A percentile compares a stretch with the other conserved stretches of the same genome.
phyloP scores from a whole-genome alignment of 1,140 invertebrate species.

The Paracyclopina nana region DNA sequence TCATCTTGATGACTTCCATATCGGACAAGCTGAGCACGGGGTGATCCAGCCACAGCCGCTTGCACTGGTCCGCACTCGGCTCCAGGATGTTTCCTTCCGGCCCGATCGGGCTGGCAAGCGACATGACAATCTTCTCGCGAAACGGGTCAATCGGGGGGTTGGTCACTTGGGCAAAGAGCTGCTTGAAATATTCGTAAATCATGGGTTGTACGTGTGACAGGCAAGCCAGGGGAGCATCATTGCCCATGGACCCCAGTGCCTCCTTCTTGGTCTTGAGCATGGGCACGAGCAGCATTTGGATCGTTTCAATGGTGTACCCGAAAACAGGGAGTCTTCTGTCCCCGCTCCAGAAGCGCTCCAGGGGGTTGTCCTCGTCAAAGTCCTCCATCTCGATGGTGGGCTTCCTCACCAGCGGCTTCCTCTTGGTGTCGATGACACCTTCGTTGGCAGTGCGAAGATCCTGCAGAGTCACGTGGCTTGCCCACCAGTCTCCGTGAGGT shows the following conservation, averaged over 20 bases:
- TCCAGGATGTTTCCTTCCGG: slow-evolving; percentile 87
- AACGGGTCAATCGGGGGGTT: slow-evolving; percentile 99
- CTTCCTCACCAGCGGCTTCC: slow-evolving; percentile 8
- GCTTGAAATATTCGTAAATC: slow-evolving; percentile 94
- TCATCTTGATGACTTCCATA: slow-evolving; percentile 56
- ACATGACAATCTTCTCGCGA: slow-evolving; percentile 97
- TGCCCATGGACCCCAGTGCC: slow-evolving; percentile 96
- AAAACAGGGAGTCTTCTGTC: slow-evolving; percentile 76
- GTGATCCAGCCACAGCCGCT: slow-evolving; percentile 76
- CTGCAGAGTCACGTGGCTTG: slow-evolving; percentile 53
- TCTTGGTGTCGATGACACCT: slow-evolving; percentile 19
- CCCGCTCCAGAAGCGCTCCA: slow-evolving; percentile 25
- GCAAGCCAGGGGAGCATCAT: slow-evolving; percentile 90
- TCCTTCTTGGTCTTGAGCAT: slow-evolving; percentile 97
- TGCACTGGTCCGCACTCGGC: slow-evolving; percentile 68
- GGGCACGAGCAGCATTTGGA: slow-evolving; percentile 76
- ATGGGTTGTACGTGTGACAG: slow-evolving; percentile 83
- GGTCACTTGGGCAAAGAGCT: slow-evolving; percentile 98
- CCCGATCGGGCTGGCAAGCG: slow-evolving; percentile 65
- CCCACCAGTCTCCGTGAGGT: slow-evolving; percentile 72
- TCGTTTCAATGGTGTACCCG: slow-evolving; percentile 84
- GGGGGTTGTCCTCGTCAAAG: slow-evolving; percentile 22
- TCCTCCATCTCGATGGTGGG: not conserved
- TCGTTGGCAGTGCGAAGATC: slow-evolving; percentile 34
- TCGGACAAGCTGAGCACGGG: slow-evolving; percentile 82